Percentiles rank a stretch among this genome's conserved stretches.
phyloP scores from a whole-genome alignment of 2,888 invertebrate genomes.

The Eledona agricola region DNA sequence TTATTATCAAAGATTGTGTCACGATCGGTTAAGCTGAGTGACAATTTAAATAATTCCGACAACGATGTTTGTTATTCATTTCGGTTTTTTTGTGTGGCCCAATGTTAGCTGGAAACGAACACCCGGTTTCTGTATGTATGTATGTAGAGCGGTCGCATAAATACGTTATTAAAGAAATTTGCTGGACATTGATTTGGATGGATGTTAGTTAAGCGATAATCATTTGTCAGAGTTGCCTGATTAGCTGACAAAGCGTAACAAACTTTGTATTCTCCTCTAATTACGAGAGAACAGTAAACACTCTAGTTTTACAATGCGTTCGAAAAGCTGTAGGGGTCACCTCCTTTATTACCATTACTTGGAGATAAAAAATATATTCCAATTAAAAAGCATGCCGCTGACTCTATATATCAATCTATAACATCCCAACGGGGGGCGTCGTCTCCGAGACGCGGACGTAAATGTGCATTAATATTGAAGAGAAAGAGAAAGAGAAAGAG shows the following conservation, averaged over 20 bases:
- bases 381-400: slow-evolving; percentile 63
- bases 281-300: slow-evolving; percentile 51
- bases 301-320: slow-evolving; percentile 54
- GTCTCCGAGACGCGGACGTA: slow-evolving; percentile 54
- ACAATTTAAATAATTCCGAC: slow-evolving; percentile 33
- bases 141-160: not conserved
- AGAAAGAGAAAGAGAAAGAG: too few relatives aligned
- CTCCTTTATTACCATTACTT: slow-evolving; percentile 62
- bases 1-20: slow-evolving; percentile 37
- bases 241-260: slow-evolving; percentile 51
- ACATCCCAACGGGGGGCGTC: slow-evolving; percentile 59
- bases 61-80: slow-evolving; percentile 19
- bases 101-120: slow-evolving; percentile 8
- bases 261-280: slow-evolving; percentile 48
- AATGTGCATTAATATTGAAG: slow-evolving; percentile 58
- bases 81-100: slow-evolving; percentile 1
- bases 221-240: slow-evolving; percentile 47
- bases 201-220: slow-evolving; percentile 38
- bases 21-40: slow-evolving; percentile 34
- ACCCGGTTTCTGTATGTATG: slow-evolving; percentile 5
- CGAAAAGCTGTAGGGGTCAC: slow-evolving; percentile 55
- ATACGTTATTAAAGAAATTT: slow-evolving; percentile 16
- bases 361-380: slow-evolving; percentile 63
- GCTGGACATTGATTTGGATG: slow-evolving; percentile 7
- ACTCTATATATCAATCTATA: slow-evolving; percentile 63